Evolutionary conservation across 2,113 vertebrate species (phyloP), one percentile per base, ranked within the genome.

Genomic region (Anolis carolinensis): DNA sequence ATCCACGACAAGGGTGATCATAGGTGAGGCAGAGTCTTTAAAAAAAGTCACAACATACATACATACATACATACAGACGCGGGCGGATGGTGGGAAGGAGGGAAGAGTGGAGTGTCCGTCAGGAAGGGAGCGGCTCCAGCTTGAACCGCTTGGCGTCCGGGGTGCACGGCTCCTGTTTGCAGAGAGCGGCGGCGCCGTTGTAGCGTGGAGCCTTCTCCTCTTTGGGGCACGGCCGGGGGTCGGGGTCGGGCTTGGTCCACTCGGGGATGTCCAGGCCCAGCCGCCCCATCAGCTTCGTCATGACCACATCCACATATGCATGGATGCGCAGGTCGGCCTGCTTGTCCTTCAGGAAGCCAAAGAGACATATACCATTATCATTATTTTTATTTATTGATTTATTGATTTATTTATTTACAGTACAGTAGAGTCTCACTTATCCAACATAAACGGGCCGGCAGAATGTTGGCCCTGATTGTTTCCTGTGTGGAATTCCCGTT

Each of bases 251-350:
- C 65, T 93, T 79, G 0, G 91, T 93, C 99, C 98, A 99, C 88
- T 96, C 89, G 0, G 98, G 98, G 74, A 99, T 96, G 76, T 97
- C 97, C 88, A 99, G 87, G 79, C 96, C 97, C 86, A 99, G 93
- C 48, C 92, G 93, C 81, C 97, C 97, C 97, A 99, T 98, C 89
- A 99, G 95, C 92, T 94, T 97, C 0, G 88, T 94, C 97, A 99
- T 98, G 88, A 99, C 97, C 0, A 98, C 97, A 0, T 99, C 99
- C 0, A 99, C 98, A 0, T 99, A 98, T 87, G 97, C 96, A 0
- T 98, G 95, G 94, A 99, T 98, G 72, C 97, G 96, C 76, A 99
- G 94, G 94, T 98, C 95, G 0, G 98, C 98, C 1, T 99, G 97
- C 68, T 97, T 98, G 95, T 99, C 98, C 99, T 59, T 99, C n/a